Percentiles rank a stretch among this genome's conserved stretches.
Conservation (phyloP, 2,113 vertebrate genomes). For the mouse (Mus musculus) region DNA sequence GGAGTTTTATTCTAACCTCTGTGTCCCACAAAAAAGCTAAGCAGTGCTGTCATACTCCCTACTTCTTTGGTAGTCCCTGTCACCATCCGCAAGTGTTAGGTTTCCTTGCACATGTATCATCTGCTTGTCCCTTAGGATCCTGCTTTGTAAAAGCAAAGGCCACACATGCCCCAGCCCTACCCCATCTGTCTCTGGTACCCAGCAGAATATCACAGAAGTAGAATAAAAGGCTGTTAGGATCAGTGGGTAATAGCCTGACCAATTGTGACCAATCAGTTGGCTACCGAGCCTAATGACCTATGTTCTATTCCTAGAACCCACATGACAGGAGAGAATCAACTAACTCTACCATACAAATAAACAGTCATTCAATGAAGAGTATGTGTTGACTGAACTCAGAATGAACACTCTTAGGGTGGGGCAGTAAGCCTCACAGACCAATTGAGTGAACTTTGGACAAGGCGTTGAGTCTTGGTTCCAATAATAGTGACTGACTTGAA, state of each 20-base stretch:
- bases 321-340: background rate
- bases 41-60: background rate
- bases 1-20: background rate
- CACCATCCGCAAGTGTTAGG: background rate
- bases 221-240: background rate
- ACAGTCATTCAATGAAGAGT: background rate
- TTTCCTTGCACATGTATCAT: constrained; percentile 9
- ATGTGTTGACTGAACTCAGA: constrained; percentile 18
- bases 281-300: background rate
- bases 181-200: background rate
- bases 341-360: background rate
- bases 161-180: background rate
- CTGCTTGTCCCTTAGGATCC: background rate
- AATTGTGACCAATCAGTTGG: no score
- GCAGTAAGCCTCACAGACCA: constrained; percentile 22
- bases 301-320: background rate
- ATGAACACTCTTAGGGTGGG: background rate
- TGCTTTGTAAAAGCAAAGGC: background rate
- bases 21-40: background rate
- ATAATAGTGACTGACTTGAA: background rate
- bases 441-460: constrained; percentile 19
- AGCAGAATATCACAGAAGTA: constrained; percentile 4
- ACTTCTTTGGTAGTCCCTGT: background rate
- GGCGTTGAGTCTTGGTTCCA: background rate
- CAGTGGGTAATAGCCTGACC: no score